Percentiles rank a stretch among this genome's conserved stretches.
Evolutionary conservation across 2,797 vertebrate genomes (phyloP).

Genomic region (Phalanger gymnotis): DNA sequence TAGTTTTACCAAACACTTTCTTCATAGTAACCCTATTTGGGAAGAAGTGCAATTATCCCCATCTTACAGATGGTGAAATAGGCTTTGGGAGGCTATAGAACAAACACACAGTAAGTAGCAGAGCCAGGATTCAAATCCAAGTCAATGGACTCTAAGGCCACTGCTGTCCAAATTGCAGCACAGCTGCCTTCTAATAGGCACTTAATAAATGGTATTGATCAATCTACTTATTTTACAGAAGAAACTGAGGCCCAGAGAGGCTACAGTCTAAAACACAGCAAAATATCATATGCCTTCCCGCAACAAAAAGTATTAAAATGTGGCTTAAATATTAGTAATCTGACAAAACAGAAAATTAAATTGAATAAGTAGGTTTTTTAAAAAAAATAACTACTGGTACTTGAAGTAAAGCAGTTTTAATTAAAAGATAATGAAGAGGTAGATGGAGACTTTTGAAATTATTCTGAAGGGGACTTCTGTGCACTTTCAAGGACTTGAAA

Average conservation of each 20-base stretch:
- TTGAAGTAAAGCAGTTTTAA: slow-evolving; percentile 45
- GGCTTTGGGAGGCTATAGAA: background rate
- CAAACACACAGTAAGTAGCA: background rate
- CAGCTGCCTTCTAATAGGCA: background rate
- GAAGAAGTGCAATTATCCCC: background rate
- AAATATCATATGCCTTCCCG: background rate
- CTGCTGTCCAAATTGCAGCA: background rate
- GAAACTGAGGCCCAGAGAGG: background rate
- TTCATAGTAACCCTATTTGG: background rate
- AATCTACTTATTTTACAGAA: background rate
- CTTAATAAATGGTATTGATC: background rate
- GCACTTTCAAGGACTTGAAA: slow-evolving; percentile 24
- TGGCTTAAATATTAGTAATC: slow-evolving; percentile 17
- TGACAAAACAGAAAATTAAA: slow-evolving; percentile 40
- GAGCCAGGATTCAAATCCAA: background rate
- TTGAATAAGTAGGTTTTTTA: background rate
- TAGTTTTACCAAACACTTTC: background rate
- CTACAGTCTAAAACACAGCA: background rate
- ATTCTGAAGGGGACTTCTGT: slow-evolving; percentile 31
- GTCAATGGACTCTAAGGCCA: background rate
- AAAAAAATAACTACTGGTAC: slow-evolving; percentile 26
- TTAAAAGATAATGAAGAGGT: slow-evolving; percentile 30
- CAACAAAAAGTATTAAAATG: background rate
- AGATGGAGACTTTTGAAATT: slow-evolving; percentile 18
- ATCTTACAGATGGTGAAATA: background rate